A percentile compares a stretch with the other conserved stretches of the same genome.
These are phyloP conservation scores for Labeo catla DNA, from an alignment of 2,113 vertebrate species.

Conservation along the genomic window DNA sequence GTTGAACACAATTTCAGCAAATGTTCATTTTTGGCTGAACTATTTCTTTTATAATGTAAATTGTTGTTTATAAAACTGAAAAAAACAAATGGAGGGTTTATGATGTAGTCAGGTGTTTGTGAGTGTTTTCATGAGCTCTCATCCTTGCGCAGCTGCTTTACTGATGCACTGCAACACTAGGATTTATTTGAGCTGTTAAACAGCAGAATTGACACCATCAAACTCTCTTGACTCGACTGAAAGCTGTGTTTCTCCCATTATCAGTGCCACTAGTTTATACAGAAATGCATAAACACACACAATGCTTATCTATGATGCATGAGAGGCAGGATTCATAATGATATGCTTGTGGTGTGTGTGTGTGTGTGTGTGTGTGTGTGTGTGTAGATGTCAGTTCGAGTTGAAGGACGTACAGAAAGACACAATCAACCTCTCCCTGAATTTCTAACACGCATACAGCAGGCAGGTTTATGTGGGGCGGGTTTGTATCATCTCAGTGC, in stretches of 20 bases:
- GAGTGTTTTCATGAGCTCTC: not conserved
- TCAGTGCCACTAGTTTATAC: not conserved
- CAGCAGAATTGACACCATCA: not conserved
- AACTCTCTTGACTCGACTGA: not conserved
- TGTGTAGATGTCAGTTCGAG: constrained; percentile 10
- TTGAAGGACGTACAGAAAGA: constrained; percentile 28
- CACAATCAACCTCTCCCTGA: constrained; percentile 5
- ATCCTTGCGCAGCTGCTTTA: not conserved
- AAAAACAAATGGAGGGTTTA: not conserved
- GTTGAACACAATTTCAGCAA: not conserved
- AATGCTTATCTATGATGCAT: not conserved
- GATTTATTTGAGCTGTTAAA: constrained; percentile 12
- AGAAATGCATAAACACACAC: not conserved
- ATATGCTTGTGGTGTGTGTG: constrained; percentile 19
- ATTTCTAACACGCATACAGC: not conserved
- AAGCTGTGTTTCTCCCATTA: constrained; percentile 2
- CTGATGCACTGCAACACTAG: not conserved
- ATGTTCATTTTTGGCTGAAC: not conserved
- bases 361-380: constrained; percentile 37
- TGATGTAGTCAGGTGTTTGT: not conserved
- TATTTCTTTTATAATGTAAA: not conserved
- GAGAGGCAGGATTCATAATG: not conserved
- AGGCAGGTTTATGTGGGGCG: not conserved
- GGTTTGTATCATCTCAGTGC: not conserved
- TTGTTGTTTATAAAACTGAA: not conserved